phyloP scores from a whole-genome alignment of 2,113 vertebrate genomes.

The Archilochus colubris region DNA sequence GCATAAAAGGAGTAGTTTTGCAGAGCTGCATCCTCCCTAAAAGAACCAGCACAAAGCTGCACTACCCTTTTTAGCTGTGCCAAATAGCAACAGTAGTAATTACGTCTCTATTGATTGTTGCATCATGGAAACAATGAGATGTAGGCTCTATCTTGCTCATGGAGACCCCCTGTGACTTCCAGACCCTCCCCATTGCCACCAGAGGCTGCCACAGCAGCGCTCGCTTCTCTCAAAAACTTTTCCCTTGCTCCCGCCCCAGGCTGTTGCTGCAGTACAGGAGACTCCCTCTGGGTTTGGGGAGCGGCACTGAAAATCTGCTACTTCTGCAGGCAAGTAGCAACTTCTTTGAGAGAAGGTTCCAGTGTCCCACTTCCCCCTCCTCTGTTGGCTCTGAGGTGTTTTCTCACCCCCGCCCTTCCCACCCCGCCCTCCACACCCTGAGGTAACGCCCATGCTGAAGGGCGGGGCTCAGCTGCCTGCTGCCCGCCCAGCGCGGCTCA shows the following conservation, averaged over 20 bases:
- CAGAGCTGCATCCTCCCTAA: constrained; percentile 25
- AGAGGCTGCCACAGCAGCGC: neutral
- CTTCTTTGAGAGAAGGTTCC: neutral
- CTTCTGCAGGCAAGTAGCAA: no score
- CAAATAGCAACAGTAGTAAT: constrained; percentile 57
- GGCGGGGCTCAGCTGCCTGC: fast-evolving
- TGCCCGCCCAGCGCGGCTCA: fast-evolving
- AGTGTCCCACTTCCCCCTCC: neutral
- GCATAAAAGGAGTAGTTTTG: constrained; percentile 59
- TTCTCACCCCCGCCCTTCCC: fast-evolving
- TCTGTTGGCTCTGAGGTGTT: fast-evolving
- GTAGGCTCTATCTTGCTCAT: fast-evolving
- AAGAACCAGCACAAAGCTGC: neutral
- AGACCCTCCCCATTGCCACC: neutral
- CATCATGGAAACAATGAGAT: neutral
- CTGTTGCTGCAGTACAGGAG: fast-evolving
- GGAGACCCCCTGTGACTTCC: neutral
- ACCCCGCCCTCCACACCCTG: fast-evolving
- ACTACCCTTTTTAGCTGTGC: constrained; percentile 47
- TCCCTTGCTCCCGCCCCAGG: neutral
- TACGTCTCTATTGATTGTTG: constrained; percentile 66
- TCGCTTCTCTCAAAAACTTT: neutral
- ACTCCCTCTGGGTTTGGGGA: fast-evolving
- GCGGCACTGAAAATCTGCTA: fast-evolving
- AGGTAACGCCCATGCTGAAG: fast-evolving